A percentile compares a stretch with the other conserved stretches of the same genome.
Conservation (phyloP, 2,113 vertebrate species). For the Holacanthus passer region DNA sequence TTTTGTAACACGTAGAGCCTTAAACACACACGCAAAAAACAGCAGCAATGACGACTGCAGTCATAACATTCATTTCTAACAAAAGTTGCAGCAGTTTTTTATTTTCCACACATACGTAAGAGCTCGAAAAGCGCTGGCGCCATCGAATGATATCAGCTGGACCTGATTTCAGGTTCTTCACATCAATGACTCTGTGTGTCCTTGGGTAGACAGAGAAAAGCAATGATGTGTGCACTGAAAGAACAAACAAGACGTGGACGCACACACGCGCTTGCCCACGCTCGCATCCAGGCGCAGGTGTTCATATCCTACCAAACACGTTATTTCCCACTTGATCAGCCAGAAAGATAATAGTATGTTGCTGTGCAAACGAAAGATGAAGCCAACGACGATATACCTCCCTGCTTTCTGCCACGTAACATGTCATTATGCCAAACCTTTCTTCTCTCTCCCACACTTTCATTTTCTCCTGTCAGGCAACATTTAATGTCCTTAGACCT, state of each 20-base stretch:
- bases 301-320: conserved; percentile 64
- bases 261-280: conserved; percentile 6
- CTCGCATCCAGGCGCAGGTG: conserved; percentile 56
- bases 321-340: conserved; percentile 77
- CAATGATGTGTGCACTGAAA: conserved; percentile 15
- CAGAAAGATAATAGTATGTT: conserved; percentile 69
- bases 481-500: neutral
- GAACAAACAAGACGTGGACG: conserved; percentile 29
- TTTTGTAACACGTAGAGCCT: neutral
- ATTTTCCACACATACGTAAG: neutral
- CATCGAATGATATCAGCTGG: conserved; percentile 10
- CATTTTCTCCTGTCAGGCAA: conserved; percentile 8
- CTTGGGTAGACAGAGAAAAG: conserved; percentile 19
- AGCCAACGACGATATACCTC: conserved; percentile 46
- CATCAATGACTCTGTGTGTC: neutral
- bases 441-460: neutral
- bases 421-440: conserved; percentile 50
- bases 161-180: conserved; percentile 8
- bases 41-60: neutral
- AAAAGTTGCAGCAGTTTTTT: neutral
- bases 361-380: conserved; percentile 46
- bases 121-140: neutral
- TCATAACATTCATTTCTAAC: neutral
- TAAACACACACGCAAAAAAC: neutral
- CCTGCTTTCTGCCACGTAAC: conserved; percentile 24